Conservation (phyloP, 2,888 invertebrate species). For the Acanthoscelides obtectus region DNA sequence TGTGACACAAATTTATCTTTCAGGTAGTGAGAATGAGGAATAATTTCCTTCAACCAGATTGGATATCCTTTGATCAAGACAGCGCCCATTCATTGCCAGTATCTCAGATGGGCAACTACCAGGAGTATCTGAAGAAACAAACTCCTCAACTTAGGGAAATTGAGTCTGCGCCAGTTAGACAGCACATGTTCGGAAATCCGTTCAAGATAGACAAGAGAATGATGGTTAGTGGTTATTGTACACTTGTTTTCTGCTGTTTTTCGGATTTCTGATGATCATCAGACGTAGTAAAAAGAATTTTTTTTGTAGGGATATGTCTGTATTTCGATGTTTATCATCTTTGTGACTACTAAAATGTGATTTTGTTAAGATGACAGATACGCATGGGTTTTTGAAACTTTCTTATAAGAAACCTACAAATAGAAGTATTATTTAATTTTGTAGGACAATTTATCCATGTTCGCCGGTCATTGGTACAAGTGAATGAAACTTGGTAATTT, state of each 20-base stretch:
- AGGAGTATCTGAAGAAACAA: slow-evolving; percentile 94
- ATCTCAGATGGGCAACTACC: slow-evolving; percentile 99
- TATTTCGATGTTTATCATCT: background rate
- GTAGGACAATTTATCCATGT: no score
- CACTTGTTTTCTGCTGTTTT: background rate
- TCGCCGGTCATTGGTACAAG: no score
- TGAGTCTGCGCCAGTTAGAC: slow-evolving; percentile 89
- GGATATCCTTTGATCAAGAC: slow-evolving; percentile 81
- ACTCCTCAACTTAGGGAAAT: slow-evolving; percentile 90
- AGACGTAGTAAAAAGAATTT: background rate
- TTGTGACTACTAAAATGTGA: no score
- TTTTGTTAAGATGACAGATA: no score
- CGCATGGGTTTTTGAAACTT: no score
- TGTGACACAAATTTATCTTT: slow-evolving; percentile 15
- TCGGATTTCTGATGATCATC: background rate
- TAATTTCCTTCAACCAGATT: slow-evolving; percentile 81
- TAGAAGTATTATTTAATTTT: no score
- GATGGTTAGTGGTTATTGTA: slow-evolving; percentile 34
- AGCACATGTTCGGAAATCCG: slow-evolving; percentile 99
- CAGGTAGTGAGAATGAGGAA: slow-evolving; percentile 87
- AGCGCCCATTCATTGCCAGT: slow-evolving; percentile 93
- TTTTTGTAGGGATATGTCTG: background rate
- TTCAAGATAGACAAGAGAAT: slow-evolving; percentile 95
- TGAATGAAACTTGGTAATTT: no score
- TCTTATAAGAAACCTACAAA: no score